Base-by-base conservation (phyloP, 92 coral and sea anemone species). In the Isaurus tuberculatus region DNA sequence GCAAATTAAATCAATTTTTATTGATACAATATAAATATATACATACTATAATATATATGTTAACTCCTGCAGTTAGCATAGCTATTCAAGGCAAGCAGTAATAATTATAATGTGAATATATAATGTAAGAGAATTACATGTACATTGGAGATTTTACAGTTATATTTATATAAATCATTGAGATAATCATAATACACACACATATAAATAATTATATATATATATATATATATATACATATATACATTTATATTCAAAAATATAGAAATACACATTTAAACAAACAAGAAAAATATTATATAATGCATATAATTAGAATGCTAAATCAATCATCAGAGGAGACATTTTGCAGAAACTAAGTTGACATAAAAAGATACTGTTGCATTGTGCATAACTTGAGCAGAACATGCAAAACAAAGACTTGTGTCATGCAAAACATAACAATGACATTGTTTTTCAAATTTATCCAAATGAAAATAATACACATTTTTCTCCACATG, bases 351-450 rank as follows among this genome's bases (percentile, higher is more conserved):
- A 49, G 58, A 49, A 49, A 11, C 58, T 49, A 49, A 49, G 58
- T 49, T 4, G n/a, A 49, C 58, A 5, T 49, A 49, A 49, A 49
- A 49, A 49, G 58, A 49, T 49, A 49, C 58, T 49, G 58, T 49
- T 49, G 58, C 58, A 49, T 49, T 49, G 20, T 49, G 58, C 58
- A 49, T 49, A 49, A 49, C 58, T 49, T 49, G 58, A 49, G 58
- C 58, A 49, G 58, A 49, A 49, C 58, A 49, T 49, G 58, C 58
- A 49, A 49, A 49, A 49, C 58, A 49, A 49, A 49, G 58, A 49
- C 58, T 49, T 49, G 58, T 49, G 58, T 49, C 23, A 49, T 49
- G 58, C 58, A 49, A 49, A 49, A 49, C 58, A 49, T 49, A 49
- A 49, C 58, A 49, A 11, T 49, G 58, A 49, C 58, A 51, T 51